phyloP scores from a whole-genome alignment of 1,140 invertebrate genomes.

The Trichogramma pretiosum region DNA sequence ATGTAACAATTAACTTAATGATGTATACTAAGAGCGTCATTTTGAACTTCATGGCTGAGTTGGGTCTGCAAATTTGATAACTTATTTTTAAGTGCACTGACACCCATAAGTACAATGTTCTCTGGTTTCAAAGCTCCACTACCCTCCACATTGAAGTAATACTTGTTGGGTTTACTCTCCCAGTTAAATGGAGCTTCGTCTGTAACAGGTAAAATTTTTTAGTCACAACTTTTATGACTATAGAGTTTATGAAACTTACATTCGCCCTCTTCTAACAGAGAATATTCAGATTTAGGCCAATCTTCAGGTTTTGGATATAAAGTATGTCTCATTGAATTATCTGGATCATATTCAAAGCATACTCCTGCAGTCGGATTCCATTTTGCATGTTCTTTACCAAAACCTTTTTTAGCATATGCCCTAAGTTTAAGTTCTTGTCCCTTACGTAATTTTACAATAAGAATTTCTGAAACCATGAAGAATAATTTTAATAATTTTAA shows the following conservation, averaged over 20 bases:
- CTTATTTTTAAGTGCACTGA: conserved; percentile 90
- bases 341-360: conserved; percentile 98
- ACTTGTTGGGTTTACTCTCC: conserved; percentile 93
- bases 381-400: conserved; percentile 99
- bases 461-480: conserved; percentile 59
- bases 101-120: conserved; percentile 93
- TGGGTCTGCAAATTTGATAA: conserved; percentile 90
- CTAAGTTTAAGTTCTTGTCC: conserved; percentile 93
- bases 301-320: conserved; percentile 96
- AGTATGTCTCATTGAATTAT: conserved; percentile 94
- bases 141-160: conserved; percentile 94
- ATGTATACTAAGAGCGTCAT: conserved; percentile 67
- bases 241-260: conserved; percentile 49
- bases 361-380: conserved; percentile 99
- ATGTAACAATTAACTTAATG: conserved; percentile 31
- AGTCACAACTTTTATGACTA: conserved; percentile 2
- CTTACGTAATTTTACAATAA: conserved; percentile 96
- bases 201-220: conserved; percentile 37
- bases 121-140: conserved; percentile 90
- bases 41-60: conserved; percentile 77
- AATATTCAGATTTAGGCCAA: conserved; percentile 98
- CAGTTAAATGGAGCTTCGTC: conserved; percentile 88
- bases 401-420: conserved; percentile 92
- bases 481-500: not conserved
- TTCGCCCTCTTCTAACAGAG: conserved; percentile 86